A percentile compares a stretch with the other conserved stretches of the same genome.
These are phyloP conservation scores for Gasterosteus nipponicus DNA, from an alignment of 2,113 vertebrate species.

Conservation along the genomic window DNA sequence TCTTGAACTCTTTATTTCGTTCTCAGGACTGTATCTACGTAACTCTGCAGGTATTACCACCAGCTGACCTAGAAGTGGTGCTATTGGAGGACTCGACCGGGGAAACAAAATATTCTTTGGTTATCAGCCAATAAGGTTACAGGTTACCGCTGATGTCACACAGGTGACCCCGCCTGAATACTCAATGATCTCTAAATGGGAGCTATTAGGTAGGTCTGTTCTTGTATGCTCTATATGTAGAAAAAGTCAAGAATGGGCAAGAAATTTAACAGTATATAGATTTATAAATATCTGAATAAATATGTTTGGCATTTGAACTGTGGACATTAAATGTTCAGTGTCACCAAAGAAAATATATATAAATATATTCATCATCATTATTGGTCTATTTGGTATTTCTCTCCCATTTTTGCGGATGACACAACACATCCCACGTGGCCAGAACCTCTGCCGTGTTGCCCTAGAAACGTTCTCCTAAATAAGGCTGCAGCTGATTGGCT, in stretches of 20 bases:
- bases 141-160: conserved; percentile 58
- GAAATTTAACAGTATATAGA: neutral
- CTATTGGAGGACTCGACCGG: conserved; percentile 28
- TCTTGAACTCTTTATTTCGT: neutral
- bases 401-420: conserved; percentile 7
- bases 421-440: conserved; percentile 56
- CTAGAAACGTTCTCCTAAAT: conserved; percentile 64
- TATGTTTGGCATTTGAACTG: neutral
- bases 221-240: neutral
- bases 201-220: conserved; percentile 5
- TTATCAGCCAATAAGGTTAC: conserved; percentile 49
- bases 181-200: conserved; percentile 25
- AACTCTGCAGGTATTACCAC: conserved; percentile 20
- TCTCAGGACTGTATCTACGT: conserved; percentile 4
- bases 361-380: neutral
- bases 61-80: conserved; percentile 41
- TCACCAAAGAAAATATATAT: neutral
- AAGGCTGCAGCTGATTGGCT: conserved; percentile 62
- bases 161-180: conserved; percentile 37
- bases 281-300: conserved; percentile 3
- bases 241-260: neutral
- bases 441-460: conserved; percentile 63
- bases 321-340: neutral
- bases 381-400: conserved; percentile 24
- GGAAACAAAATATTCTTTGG: conserved; percentile 46